phyloP scores from a whole-genome alignment of 2,797 vertebrate genomes.

The Aldrovandia affinis region DNA sequence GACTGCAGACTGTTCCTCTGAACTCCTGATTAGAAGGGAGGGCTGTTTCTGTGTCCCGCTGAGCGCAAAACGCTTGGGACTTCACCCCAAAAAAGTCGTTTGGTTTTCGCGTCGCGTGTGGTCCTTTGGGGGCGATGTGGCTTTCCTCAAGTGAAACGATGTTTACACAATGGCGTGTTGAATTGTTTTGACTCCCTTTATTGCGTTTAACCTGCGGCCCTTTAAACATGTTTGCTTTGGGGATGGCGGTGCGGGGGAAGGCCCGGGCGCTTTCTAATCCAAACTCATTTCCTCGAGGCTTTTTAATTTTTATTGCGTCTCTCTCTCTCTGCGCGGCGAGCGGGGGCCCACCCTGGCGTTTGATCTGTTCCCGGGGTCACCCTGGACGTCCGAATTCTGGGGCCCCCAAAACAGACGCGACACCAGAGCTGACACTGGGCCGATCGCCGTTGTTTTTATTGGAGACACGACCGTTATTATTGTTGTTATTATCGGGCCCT shows the following conservation, averaged over 20 bases:
- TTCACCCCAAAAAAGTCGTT: not conserved
- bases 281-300: constrained; percentile 28
- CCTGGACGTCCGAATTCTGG: not conserved
- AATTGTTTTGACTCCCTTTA: constrained; percentile 63
- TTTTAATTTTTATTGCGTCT: constrained; percentile 37
- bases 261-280: constrained; percentile 31
- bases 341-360: constrained; percentile 3
- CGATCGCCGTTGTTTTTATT: constrained; percentile 30
- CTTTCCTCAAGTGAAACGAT: constrained; percentile 65
- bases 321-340: not conserved
- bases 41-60: not conserved
- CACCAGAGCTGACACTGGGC: constrained; percentile 14
- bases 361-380: constrained; percentile 14
- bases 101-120: constrained; percentile 62
- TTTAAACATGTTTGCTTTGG: constrained; percentile 42
- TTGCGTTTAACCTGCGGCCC: constrained; percentile 50
- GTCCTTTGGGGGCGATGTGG: constrained; percentile 61
- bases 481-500: constrained; percentile 22
- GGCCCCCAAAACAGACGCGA: not conserved
- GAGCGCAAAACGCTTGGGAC: not conserved
- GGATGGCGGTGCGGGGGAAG: constrained; percentile 11
- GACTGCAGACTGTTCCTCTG: not conserved
- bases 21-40: not conserved
- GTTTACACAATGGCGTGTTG: constrained; percentile 63
- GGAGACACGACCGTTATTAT: constrained; percentile 23